Percentiles rank a stretch among this genome's conserved stretches.
Evolutionary conservation across 1,140 invertebrate genomes (phyloP).

Genomic region (Bombyx mori): DNA sequence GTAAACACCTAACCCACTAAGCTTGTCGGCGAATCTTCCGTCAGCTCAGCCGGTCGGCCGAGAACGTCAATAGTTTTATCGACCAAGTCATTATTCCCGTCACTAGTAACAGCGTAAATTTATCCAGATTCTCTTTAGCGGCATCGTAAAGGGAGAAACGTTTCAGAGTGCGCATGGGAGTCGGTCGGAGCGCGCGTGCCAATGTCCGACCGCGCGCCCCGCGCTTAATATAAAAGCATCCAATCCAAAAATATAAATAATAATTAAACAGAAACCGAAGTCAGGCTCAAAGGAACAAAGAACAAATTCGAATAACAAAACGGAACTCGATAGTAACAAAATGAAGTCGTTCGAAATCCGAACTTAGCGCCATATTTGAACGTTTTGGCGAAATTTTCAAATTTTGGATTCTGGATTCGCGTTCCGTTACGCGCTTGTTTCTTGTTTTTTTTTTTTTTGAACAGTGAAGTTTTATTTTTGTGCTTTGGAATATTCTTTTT

Average conservation of each 20-base stretch:
- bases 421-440: conserved; percentile 1
- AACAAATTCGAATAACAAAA: too few species aligned
- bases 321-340: too few species aligned
- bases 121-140: conserved; percentile 42
- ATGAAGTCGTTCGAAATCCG: too few species aligned
- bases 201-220: conserved; percentile 14
- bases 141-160: conserved; percentile 26
- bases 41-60: too few species aligned
- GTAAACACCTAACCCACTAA: too few species aligned
- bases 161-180: conserved; percentile 22
- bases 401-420: background rate
- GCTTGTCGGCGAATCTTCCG: too few species aligned
- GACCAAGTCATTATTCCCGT: conserved; percentile 10
- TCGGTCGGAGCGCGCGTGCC: conserved; percentile 23
- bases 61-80: background rate
- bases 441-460: background rate
- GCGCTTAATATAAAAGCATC: conserved; percentile 22
- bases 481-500: background rate
- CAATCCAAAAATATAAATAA: too few species aligned
- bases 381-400: conserved; percentile 3
- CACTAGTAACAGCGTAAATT: conserved; percentile 25
- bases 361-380: conserved; percentile 3
- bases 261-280: too few species aligned
- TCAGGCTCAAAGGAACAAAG: too few species aligned
- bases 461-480: background rate